Evolutionary conservation across 2,797 vertebrate species (phyloP), one percentile per base, ranked within the genome.

Genomic region (Tinamus major): DNA sequence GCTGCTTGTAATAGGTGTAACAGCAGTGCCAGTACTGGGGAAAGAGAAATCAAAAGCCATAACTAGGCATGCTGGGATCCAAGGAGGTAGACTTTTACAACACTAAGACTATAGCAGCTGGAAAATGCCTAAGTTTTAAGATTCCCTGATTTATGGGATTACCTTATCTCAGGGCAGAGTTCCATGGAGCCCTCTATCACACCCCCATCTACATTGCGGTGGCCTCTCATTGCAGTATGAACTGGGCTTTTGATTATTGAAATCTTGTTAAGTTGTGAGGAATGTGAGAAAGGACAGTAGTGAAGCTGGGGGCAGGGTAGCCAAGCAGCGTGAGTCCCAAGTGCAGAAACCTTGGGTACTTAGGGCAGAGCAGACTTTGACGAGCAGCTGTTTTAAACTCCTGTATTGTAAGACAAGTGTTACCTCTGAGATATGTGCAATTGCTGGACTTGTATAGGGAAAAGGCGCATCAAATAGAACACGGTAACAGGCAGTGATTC

Each of bases 341-440:
- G 16, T 53, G 46, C 3, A 6, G 48, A 72, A 84, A 13, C 24
- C 63, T 58, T 41, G 56, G 39, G 44, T 49, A 44, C 49, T 67
- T 68, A 35, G 29, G 12, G 19, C 41, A 31, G 56, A 78, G 87
- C 85, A 71, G 69, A 63, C 58, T 89, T 75, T 61, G 89, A 31
- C 64, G 70, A 85, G 89, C 17, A 67, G 17, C 82, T 97, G 80
- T 96, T 96, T 96, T 97, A 96, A 96, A 95, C 81, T 86, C 77
- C 87, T 74, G 51, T 68, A 37, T 65, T 91, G 61, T 82, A 96
- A 92, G 96, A 88, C 87, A 96, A 97, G 97, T 94, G 87, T 97
- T 97, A 97, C 95, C 76, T 68, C 82, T 89, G 72, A 87, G 95
- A 85, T 92, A 64, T 80, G 77, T 65, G 59, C 88, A 61, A 41